Base-by-base conservation (phyloP, 2,888 invertebrate species). In the Rhagium mordax region DNA sequence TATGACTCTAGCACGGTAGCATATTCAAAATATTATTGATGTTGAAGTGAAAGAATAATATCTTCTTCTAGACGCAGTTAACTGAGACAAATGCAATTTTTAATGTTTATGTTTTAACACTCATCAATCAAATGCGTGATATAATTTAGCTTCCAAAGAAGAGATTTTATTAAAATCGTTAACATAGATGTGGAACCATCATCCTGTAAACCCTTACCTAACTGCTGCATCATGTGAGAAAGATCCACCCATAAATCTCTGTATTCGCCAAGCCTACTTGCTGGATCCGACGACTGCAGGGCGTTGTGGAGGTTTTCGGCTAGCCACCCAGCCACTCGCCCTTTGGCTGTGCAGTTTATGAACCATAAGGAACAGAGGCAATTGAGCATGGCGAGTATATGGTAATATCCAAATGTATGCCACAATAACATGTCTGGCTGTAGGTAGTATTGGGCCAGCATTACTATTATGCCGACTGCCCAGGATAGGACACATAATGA, bases 211-310 rank as follows among this genome's bases (percentile, higher is more conserved):
- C 0, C 10, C 72, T 92, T 87, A 89, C 93, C 94, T 73, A 94
- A 86, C 84, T 94, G 94, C 84, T 94, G 94, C 94, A 94, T 94
- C 93, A 94, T 93, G 79, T 94, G 93, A 2, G 93, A 94, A 21
- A 94, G 86, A 81, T 94, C 94, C 0, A 93, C 93, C 86, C 86
- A 86, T 60, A 86, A 75, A 84, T 93, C 92, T 13, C 94, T 89
- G 84, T 92, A 93, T 83, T 93, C 92, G 0, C 92, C 92, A 29
- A 94, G 86, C 80, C 92, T 91, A 73, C 90, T 87, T 0, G 93
- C 91, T 0, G 93, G 92, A 78, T 93, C 91, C 6, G 91, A 89
- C 1, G 90, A 90, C 73, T 91, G 89, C n/a, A 94, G 82, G 0
- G 93, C 93, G 61, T 89, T 89, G 81, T 92, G 91, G 21, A 94